Base-by-base conservation (phyloP, 2,888 invertebrate species). In the Phortica magna region DNA sequence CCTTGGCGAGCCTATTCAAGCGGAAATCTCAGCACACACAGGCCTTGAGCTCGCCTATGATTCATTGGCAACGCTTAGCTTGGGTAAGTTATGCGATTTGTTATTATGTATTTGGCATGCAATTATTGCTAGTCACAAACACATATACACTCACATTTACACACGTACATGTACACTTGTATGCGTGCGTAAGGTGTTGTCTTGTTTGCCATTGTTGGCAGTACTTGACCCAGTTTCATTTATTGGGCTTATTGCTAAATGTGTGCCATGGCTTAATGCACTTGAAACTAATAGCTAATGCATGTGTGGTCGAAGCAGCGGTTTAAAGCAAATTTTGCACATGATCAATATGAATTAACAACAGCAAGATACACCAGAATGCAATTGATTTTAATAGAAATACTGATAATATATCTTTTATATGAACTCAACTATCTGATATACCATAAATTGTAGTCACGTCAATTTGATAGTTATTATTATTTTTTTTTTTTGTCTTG, bases 1-100 rank as follows among this genome's bases (percentile, higher is more conserved):
- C 81, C 92, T 96, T 71, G 96, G 96, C 5, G 94, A 94, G 83
- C 96, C 96, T n/a, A 95, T 96, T 85, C 95, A 95, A 91, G 93
- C 94, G 84, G 95, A 96, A 85, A 93, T 96, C 82, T 94, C 95
- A 22, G 93, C 93, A 31, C 95, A 96, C 89, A 96, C 96, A 77
- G 96, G 96, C 79, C 93, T 96, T 76, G 96, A 96, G 89, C 93
- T 95, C 74, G 96, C 95, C 73, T 93, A 96, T 82, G 95, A 95
- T 84, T 94, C 95, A 41, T 93, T 96, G 82, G 93, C 94, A 70
- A 95, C 95, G 88, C 94, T 96, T 80, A 94, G 95, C 89, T 92
- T 94, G 92, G 95, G 96, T 96, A 93, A 90, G 91, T 83, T 71
- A 71, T 55, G 39, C 79, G 55, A 70, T 48, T 9, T 48, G 14